Percentiles rank a stretch among this genome's conserved stretches.
These are phyloP conservation scores for Hoplostethus atlanticus DNA, from an alignment of 2,797 vertebrate species.

Conservation along the genomic window DNA sequence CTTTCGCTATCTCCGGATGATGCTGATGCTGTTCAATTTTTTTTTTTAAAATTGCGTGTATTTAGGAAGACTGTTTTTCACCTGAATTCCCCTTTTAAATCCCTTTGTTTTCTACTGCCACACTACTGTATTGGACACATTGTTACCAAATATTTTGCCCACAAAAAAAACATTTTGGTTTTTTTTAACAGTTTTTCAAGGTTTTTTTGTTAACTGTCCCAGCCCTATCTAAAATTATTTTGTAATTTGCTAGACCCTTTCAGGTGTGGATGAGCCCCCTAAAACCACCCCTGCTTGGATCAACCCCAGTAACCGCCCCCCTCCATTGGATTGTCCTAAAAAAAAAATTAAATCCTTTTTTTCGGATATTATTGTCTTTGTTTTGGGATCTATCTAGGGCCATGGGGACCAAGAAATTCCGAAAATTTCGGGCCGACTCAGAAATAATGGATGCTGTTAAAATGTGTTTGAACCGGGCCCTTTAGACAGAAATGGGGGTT, in stretches of 20 bases:
- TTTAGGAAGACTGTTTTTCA: fast-evolving
- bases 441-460: slow-evolving; percentile 52
- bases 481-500: fast-evolving
- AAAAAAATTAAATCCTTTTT: neutral
- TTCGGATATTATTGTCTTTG: fast-evolving
- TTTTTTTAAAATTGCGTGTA: neutral
- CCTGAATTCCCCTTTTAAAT: neutral
- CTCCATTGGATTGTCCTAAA: slow-evolving; percentile 47
- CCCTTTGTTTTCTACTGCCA: fast-evolving
- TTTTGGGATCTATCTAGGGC: slow-evolving; percentile 5
- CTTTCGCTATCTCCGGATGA: neutral
- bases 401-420: slow-evolving; percentile 56
- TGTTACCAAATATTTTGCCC: neutral
- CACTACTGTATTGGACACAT: too few relatives aligned
- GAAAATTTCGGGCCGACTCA: slow-evolving; percentile 66
- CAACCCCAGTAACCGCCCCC: slow-evolving; percentile 28
- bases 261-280: slow-evolving; percentile 23
- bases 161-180: neutral
- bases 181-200: fast-evolving
- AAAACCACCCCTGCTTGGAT: slow-evolving; percentile 50
- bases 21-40: neutral
- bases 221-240: fast-evolving
- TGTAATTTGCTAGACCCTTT: neutral
- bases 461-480: slow-evolving; percentile 28
- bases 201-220: fast-evolving